phyloP scores from a whole-genome alignment of 2,797 vertebrate genomes.

The Borostomias antarcticus region DNA sequence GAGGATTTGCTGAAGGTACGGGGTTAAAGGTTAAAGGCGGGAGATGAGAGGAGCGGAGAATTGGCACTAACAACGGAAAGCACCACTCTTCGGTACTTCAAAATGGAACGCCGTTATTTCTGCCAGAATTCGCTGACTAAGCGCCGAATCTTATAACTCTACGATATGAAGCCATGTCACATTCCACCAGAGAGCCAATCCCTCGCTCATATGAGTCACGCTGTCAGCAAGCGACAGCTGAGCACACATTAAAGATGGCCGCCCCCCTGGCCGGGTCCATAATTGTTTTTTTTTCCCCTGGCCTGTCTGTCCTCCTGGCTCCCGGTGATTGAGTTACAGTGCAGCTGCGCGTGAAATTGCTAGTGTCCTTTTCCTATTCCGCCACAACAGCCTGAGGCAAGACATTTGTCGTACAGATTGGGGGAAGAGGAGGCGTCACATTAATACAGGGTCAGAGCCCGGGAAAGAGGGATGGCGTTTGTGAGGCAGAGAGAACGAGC shows the following conservation, averaged over 20 bases:
- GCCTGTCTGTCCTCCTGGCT: conserved; percentile 52
- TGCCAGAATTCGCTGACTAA: background rate
- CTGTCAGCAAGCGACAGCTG: conserved; percentile 49
- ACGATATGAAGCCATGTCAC: conserved; percentile 34
- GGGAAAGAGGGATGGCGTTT: conserved; percentile 35
- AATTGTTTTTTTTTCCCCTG: conserved; percentile 70
- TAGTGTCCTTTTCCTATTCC: conserved; percentile 54
- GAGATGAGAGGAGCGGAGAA: conserved; percentile 13
- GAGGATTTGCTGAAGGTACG: too few species aligned
- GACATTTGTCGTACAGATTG: conserved; percentile 64
- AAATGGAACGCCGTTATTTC: conserved; percentile 5
- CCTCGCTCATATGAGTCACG: conserved; percentile 60
- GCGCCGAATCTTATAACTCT: conserved; percentile 42
- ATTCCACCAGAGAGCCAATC: conserved; percentile 48
- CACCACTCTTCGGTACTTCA: conserved; percentile 3
- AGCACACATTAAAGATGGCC: conserved; percentile 64
- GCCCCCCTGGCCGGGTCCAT: conserved; percentile 53
- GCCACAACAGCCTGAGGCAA: conserved; percentile 66
- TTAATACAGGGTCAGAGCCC: conserved; percentile 62
- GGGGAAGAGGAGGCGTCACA: conserved; percentile 41
- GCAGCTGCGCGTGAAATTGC: conserved; percentile 76
- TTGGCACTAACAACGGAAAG: conserved; percentile 1
- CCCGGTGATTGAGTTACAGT: conserved; percentile 72
- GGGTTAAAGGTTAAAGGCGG: background rate
- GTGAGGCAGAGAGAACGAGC: conserved; percentile 24